phyloP scores from a whole-genome alignment of 2,888 invertebrate species.

The Melolontha melolontha region DNA sequence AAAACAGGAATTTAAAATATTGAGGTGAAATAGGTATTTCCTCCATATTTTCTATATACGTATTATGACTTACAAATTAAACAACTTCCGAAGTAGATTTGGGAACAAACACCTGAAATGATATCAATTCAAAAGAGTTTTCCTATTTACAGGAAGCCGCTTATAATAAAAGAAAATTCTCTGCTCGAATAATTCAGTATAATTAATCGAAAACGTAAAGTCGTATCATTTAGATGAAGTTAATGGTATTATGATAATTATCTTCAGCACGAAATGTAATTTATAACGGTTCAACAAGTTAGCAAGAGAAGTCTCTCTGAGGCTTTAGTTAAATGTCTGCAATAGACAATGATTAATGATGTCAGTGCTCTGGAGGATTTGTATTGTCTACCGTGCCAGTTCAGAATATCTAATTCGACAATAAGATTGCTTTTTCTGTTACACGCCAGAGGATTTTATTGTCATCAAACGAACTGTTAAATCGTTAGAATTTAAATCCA shows the following conservation, averaged over 20 bases:
- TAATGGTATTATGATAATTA: constrained; percentile 36
- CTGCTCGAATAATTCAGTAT: too few relatives aligned
- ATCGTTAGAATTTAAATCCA: not conserved
- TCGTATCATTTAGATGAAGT: constrained; percentile 16
- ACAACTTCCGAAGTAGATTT: too few relatives aligned
- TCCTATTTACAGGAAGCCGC: too few relatives aligned
- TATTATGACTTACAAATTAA: too few relatives aligned
- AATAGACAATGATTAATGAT: constrained; percentile 35
- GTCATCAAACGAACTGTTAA: not conserved
- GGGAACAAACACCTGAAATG: too few relatives aligned
- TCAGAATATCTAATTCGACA: constrained; percentile 9
- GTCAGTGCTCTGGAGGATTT: constrained; percentile 13
- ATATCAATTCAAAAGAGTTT: too few relatives aligned
- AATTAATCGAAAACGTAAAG: not conserved
- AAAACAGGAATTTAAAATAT: too few relatives aligned
- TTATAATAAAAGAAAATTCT: too few relatives aligned
- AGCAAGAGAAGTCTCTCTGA: constrained; percentile 24
- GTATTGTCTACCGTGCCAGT: constrained; percentile 11
- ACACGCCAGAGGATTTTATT: not conserved
- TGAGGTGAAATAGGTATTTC: too few relatives aligned
- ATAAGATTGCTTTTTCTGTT: constrained; percentile 4
- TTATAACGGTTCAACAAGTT: constrained; percentile 39
- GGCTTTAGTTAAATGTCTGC: constrained; percentile 32
- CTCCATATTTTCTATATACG: too few relatives aligned
- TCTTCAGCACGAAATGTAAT: constrained; percentile 29